Conservation (phyloP, 2,888 invertebrate species). For the Melitaea athalia region DNA sequence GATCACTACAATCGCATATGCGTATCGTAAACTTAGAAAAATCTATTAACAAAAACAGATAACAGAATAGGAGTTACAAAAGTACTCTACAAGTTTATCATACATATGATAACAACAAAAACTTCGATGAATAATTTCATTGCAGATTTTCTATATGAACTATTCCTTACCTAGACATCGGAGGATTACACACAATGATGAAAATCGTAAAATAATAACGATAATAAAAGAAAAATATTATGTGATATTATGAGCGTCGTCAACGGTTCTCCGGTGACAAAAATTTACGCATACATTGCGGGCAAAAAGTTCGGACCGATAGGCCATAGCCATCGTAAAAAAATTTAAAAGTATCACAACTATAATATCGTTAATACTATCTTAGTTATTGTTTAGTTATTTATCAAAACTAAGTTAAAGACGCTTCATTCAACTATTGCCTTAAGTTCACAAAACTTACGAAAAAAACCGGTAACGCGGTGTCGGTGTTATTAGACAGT, state of each 20-base stretch:
- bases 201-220: not conserved
- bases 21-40: conserved; percentile 8
- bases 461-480: too few relatives aligned
- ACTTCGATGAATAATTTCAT: conserved; percentile 12
- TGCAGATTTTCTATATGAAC: conserved; percentile 10
- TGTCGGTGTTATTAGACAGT: too few relatives aligned
- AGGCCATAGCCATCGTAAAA: too few relatives aligned
- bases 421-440: too few relatives aligned
- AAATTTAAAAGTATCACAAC: too few relatives aligned
- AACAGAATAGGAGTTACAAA: not conserved
- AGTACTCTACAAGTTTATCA: not conserved
- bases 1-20: not conserved
- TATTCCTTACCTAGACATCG: conserved; percentile 1
- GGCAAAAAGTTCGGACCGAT: not conserved
- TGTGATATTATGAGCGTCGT: not conserved
- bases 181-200: not conserved
- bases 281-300: not conserved
- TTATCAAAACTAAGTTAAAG: too few relatives aligned
- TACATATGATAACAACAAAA: conserved; percentile 14
- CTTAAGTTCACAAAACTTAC: too few relatives aligned
- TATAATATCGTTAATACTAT: too few relatives aligned
- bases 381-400: too few relatives aligned
- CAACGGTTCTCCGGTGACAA: not conserved
- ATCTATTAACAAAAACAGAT: conserved; percentile 11
- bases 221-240: not conserved